Evolutionary conservation across 2,113 vertebrate species (phyloP).

Genomic region (Pterocles gutturalis): DNA sequence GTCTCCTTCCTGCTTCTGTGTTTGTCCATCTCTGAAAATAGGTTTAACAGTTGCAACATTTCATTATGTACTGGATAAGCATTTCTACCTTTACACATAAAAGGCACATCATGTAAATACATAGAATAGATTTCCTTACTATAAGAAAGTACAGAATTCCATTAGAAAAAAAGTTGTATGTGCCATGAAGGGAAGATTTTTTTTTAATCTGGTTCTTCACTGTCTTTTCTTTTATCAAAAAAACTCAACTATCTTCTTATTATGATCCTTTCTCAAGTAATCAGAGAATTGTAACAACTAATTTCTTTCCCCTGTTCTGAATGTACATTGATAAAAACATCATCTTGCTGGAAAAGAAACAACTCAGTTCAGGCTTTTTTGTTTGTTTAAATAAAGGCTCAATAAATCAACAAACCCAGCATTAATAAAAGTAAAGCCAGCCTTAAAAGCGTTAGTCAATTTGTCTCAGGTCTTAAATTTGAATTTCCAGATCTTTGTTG

Average conservation of each 20-base stretch:
- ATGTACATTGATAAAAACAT: neutral
- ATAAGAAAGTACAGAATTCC: neutral
- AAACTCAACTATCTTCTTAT: neutral
- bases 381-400: neutral
- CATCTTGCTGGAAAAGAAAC: neutral
- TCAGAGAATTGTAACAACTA: neutral
- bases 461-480: neutral
- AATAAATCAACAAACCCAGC: neutral
- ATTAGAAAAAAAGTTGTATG: neutral
- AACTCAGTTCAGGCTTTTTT: neutral
- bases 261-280: neutral
- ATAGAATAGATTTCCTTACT: neutral
- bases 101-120: neutral
- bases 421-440: neutral
- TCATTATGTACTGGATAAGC: neutral
- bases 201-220: neutral
- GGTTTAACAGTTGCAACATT: neutral
- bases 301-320: neutral
- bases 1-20: neutral
- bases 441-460: neutral
- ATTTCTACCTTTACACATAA: neutral
- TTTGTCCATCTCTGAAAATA: neutral
- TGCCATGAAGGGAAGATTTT: neutral
- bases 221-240: neutral
- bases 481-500: neutral